Evolutionary conservation across 2,888 invertebrate genomes (phyloP).

Genomic region (Campaea margaritaria): DNA sequence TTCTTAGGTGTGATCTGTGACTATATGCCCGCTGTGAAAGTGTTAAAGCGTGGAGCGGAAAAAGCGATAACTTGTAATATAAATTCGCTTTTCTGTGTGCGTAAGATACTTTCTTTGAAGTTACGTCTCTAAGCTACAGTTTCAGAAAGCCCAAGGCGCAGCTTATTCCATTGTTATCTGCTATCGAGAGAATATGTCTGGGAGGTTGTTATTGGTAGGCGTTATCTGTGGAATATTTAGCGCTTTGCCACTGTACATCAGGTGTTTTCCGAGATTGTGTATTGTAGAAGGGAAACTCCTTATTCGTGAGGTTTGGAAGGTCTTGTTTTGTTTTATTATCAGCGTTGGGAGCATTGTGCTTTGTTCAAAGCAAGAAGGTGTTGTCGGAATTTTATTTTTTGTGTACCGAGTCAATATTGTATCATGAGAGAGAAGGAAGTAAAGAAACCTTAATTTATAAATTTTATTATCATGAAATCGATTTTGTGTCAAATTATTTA

Average conservation of each 20-base stretch:
- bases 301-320: background rate
- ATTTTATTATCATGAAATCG: too few species aligned
- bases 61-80: too few species aligned
- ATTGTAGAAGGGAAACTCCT: slow-evolving; percentile 24
- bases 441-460: too few species aligned
- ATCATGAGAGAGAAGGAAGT: too few species aligned
- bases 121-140: slow-evolving; percentile 3
- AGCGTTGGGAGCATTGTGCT: background rate
- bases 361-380: background rate
- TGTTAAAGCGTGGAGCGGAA: too few species aligned
- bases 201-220: slow-evolving; percentile 55
- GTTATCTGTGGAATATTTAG: slow-evolving; percentile 57
- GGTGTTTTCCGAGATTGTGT: slow-evolving; percentile 36
- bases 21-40: too few species aligned
- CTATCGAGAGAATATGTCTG: slow-evolving; percentile 66
- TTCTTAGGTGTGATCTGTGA: too few species aligned
- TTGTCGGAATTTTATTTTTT: too few species aligned
- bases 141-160: slow-evolving; percentile 45
- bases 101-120: slow-evolving; percentile 3
- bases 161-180: slow-evolving; percentile 68
- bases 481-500: too few species aligned
- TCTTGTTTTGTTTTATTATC: background rate
- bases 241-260: slow-evolving; percentile 66
- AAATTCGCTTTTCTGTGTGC: background rate
- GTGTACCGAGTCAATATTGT: too few species aligned